Evolutionary conservation across 2,113 vertebrate genomes (phyloP).

Genomic region (Lutjanus erythropterus): DNA sequence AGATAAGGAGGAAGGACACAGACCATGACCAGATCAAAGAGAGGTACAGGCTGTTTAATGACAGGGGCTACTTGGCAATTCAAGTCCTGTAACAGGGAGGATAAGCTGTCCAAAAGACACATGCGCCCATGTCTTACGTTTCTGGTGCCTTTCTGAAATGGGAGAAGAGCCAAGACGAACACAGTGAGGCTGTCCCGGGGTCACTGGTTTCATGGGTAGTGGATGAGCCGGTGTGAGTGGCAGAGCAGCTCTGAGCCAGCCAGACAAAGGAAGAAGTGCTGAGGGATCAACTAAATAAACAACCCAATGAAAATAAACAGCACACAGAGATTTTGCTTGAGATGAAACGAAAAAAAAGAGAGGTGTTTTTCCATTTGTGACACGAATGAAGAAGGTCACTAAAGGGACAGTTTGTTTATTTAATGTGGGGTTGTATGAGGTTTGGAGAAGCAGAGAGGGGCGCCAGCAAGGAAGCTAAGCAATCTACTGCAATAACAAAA

Average conservation of each 20-base stretch:
- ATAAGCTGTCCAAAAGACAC: constrained; percentile 57
- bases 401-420: too few relatives aligned
- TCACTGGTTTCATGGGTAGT: constrained; percentile 34
- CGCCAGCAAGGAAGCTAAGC: too few relatives aligned
- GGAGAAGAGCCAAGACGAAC: constrained; percentile 46
- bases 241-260: constrained; percentile 28
- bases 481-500: too few relatives aligned
- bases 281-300: constrained; percentile 54
- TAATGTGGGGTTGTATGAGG: too few relatives aligned
- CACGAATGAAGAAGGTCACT: constrained; percentile 21
- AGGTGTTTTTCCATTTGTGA: constrained; percentile 25
- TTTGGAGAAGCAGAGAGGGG: too few relatives aligned
- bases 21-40: constrained; percentile 78
- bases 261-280: constrained; percentile 33
- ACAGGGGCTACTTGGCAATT: constrained; percentile 46
- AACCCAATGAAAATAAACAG: constrained; percentile 52
- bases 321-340: constrained; percentile 6
- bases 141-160: constrained; percentile 52
- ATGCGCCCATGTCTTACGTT: constrained; percentile 40
- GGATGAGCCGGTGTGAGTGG: constrained; percentile 25
- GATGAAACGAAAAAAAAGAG: constrained; percentile 28
- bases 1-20: constrained; percentile 28
- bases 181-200: constrained; percentile 36
- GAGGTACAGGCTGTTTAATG: constrained; percentile 49
- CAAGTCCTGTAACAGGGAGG: constrained; percentile 58